Base-by-base conservation (phyloP, 1,140 invertebrate species). In the Sipha flava region DNA sequence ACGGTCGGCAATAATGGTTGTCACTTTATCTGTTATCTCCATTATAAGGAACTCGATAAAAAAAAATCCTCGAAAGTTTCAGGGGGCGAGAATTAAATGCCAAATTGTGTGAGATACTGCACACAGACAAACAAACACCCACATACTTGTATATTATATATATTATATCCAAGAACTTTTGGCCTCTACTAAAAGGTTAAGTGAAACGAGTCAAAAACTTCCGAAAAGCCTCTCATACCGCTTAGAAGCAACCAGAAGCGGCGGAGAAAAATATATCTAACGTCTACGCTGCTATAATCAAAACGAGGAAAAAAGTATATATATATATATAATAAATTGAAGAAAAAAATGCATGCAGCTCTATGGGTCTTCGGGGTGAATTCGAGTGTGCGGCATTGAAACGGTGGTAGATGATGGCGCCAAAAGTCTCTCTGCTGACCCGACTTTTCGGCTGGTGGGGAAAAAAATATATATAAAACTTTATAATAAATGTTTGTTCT, bases 401-500 rank as follows among this genome's bases (percentile, higher is more conserved):
- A 66, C 21, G 40, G 23, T 40, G 73, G 70, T 73, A 37, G 49
- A 77, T 37, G 34, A 57, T 77, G 73, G 73, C 73, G 73, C 73
- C 73, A 77, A 57, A 54, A 59, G 73, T 77, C 73, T 75, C 21
- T 59, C 10, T 40, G 34, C 73, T 77, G 72, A 77, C 72, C 72
- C 72, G 49, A 77, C 72, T 77, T 77, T 77, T 77, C 26, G 52
- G 72, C 14, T 40, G 21, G 43, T 40, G 34, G 29, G 34, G 16
- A 57, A 18, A 75, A 59, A 77, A 45, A 77, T 26, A 77, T 23
- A 26, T 29, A 40, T 59, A 77, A 37, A 77, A 77, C 49, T 77
- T 77, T 77, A 57, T 77, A 77, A 77, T 57, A 77, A 77, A 77
- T 57, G 73, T 77, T 77, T 57, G 52, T 77, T 77, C 21, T 77